Evolutionary conservation across 1,140 invertebrate genomes (phyloP), one percentile per base, ranked within the genome.

Genomic region (Sycobia sp.): DNA sequence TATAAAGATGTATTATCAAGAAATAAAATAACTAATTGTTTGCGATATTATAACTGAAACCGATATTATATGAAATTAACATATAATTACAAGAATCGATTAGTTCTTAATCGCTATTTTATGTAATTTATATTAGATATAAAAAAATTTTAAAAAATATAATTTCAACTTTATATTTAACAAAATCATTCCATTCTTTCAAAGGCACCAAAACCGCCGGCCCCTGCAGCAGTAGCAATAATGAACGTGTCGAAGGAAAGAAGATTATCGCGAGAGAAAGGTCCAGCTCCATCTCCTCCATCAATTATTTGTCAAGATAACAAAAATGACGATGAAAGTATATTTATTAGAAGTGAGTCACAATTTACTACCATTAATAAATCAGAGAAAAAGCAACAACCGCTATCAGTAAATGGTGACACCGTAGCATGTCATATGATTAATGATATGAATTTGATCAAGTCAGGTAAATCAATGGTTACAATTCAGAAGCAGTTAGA

Each of bases 251-350:
- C 65, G 14, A 78, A 46, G 34, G 80, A 82, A 54, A 75, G 77
- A 57, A 72, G 76, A 70, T 60, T 73, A 60, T 82, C 81, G 36
- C 75, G 80, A 60, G 84, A 85, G 50, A 86, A 86, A 67, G 84
- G 84, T 29, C 83, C 83, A 25, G 82, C 85, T 18, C 84, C 84
- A 53, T 78, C 76, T 62, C 83, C 84, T 44, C 81, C 82, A 57
- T 72, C 78, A 0, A 65, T 74, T 50, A 59, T 51, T 22, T 71
- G 76, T 27, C 76, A 76, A 60, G 75, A 79, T 23, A 79, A 69
- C 22, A 78, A 49, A 77, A 32, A 56, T 53, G 47, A 69, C 62
- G 65, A 54, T 9, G 18, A 51, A 18, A 51, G 44, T 8, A 27
- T n/a, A 10, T 10, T 27, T 22, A 4, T 1, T 9, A 29, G 10